phyloP scores from a whole-genome alignment of 2,113 vertebrate species.

The Scytalopus superciliaris region DNA sequence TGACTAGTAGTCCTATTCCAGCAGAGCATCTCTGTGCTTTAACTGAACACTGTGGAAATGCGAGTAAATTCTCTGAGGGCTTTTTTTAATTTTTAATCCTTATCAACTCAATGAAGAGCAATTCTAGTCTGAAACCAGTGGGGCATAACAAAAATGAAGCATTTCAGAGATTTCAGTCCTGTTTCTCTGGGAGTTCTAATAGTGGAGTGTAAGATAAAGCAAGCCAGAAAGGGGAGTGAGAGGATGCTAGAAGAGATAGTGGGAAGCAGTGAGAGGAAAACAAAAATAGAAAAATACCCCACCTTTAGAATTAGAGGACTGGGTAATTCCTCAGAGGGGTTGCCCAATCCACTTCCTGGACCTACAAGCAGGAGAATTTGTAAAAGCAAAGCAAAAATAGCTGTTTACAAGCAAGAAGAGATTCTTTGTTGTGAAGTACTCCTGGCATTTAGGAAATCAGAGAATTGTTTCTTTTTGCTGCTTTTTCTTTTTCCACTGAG shows the following conservation, averaged over 20 bases:
- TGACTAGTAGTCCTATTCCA: not conserved
- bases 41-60: slow-evolving; percentile 39
- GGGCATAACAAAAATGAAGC: slow-evolving; percentile 32
- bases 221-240: not conserved
- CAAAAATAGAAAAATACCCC: not conserved
- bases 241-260: not conserved
- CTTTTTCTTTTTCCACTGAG: not conserved
- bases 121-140: slow-evolving; percentile 35
- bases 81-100: slow-evolving; percentile 48
- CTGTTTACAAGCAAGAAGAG: not conserved
- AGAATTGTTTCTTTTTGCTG: not conserved
- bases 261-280: not conserved
- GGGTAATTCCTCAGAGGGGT: not conserved
- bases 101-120: slow-evolving; percentile 41
- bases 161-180: slow-evolving; percentile 17
- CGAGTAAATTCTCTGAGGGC: slow-evolving; percentile 11
- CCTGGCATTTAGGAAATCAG: not conserved
- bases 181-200: not conserved
- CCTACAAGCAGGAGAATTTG: not conserved
- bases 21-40: not conserved
- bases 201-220: not conserved
- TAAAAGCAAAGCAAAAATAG: not conserved
- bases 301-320: not conserved
- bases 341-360: not conserved
- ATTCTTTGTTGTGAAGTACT: not conserved